Conservation (phyloP, 2,113 vertebrate species). For the Ceyx margarethae region DNA sequence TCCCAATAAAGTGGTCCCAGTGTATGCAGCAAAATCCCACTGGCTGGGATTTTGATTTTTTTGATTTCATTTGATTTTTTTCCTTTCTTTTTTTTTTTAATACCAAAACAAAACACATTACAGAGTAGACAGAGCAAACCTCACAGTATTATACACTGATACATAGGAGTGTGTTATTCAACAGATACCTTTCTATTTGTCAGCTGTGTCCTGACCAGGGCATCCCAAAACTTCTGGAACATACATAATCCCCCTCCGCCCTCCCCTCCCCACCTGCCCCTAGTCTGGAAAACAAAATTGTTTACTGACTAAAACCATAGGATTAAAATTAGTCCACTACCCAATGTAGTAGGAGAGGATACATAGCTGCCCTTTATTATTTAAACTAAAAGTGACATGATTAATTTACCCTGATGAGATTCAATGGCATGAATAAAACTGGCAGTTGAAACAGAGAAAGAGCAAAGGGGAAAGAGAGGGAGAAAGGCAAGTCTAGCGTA, state of each 20-base stretch:
- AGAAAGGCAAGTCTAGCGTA: background rate
- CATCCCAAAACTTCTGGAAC: background rate
- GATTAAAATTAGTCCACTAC: background rate
- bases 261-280: too few species aligned
- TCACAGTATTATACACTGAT: background rate
- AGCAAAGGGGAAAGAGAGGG: background rate
- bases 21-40: constrained; percentile 10
- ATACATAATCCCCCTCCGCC: too few species aligned
- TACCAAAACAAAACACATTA: background rate
- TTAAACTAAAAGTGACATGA: background rate
- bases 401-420: constrained; percentile 3
- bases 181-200: background rate
- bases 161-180: accelerated
- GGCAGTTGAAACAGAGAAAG: background rate
- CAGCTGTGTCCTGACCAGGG: background rate
- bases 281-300: background rate
- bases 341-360: background rate
- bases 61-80: too few species aligned
- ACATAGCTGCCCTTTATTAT: constrained; percentile 13
- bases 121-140: background rate
- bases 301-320: background rate
- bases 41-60: too few species aligned
- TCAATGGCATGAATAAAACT: background rate
- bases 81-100: background rate
- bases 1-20: constrained; percentile 1